Conservation (phyloP, 2,797 vertebrate genomes). For the Toxotes lorentzi region DNA sequence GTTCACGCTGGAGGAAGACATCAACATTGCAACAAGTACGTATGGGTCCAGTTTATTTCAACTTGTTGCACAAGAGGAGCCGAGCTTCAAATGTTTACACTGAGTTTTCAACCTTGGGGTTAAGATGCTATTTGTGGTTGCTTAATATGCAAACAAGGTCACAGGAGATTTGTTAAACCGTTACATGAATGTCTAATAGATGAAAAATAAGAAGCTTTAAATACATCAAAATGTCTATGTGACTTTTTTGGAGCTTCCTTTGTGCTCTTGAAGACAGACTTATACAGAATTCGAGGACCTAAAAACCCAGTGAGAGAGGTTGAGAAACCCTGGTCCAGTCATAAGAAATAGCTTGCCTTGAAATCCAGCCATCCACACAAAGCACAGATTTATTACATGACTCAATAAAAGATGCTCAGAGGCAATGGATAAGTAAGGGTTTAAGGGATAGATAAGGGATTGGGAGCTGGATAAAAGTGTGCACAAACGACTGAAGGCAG, state of each 20-base stretch:
- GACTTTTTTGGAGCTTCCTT: conserved; percentile 19
- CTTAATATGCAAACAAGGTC: conserved; percentile 62
- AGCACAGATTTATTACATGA: conserved; percentile 53
- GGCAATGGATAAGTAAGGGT: conserved; percentile 44
- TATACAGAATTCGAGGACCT: conserved; percentile 15
- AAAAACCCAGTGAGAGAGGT: conserved; percentile 31
- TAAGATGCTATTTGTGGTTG: conserved; percentile 66
- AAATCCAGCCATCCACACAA: conserved; percentile 42
- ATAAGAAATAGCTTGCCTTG: conserved; percentile 32
- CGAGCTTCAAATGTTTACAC: conserved; percentile 64
- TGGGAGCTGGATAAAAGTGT: conserved; percentile 54
- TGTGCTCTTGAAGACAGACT: conserved; percentile 23
- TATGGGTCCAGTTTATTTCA: conserved; percentile 61
- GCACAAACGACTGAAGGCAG: conserved; percentile 38
- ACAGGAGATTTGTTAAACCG: conserved; percentile 54
- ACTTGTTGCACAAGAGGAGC: conserved; percentile 68
- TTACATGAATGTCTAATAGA: conserved; percentile 36
- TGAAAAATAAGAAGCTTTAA: conserved; percentile 32
- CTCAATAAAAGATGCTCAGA: conserved; percentile 52
- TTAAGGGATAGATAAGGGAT: conserved; percentile 54
- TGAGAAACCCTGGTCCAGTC: conserved; percentile 29
- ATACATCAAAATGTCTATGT: conserved; percentile 21
- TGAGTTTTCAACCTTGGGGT: conserved; percentile 47
- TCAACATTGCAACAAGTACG: conserved; percentile 68
- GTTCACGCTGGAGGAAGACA: conserved; percentile 53